A percentile compares a stretch with the other conserved stretches of the same genome.
These are phyloP conservation scores for Carabus problematicus DNA, from an alignment of 2,888 invertebrate genomes.

Conservation along the genomic window DNA sequence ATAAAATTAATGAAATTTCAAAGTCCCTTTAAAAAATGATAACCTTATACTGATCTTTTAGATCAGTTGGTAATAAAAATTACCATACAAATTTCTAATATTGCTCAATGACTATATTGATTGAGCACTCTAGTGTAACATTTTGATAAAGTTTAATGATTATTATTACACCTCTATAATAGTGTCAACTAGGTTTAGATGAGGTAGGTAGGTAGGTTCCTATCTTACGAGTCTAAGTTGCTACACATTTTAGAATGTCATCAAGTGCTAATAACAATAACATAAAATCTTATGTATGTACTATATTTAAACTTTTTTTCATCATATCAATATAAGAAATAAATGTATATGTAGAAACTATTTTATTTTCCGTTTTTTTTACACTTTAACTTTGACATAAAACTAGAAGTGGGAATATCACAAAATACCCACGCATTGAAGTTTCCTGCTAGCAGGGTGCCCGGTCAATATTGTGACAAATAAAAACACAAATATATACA, in stretches of 20 bases:
- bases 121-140: constrained; percentile 9
- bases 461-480: no score
- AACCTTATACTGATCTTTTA: constrained; percentile 9
- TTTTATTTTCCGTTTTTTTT: no score
- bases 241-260: background rate
- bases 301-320: no score
- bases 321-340: no score
- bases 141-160: constrained; percentile 2
- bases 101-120: background rate
- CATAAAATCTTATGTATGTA: background rate
- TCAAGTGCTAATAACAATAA: constrained; percentile 1
- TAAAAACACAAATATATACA: no score
- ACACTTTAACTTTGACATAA: no score
- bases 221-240: background rate
- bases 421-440: no score
- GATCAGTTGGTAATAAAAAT: constrained; percentile 6
- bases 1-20: constrained; percentile 5
- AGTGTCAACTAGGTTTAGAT: constrained; percentile 6
- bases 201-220: background rate
- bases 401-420: no score
- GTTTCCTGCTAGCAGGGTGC: no score
- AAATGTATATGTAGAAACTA: no score
- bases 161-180: background rate
- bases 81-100: constrained; percentile 1
- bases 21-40: constrained; percentile 14